Conservation (phyloP, 1,140 invertebrate genomes). For the Oreohelix idahoensis region DNA sequence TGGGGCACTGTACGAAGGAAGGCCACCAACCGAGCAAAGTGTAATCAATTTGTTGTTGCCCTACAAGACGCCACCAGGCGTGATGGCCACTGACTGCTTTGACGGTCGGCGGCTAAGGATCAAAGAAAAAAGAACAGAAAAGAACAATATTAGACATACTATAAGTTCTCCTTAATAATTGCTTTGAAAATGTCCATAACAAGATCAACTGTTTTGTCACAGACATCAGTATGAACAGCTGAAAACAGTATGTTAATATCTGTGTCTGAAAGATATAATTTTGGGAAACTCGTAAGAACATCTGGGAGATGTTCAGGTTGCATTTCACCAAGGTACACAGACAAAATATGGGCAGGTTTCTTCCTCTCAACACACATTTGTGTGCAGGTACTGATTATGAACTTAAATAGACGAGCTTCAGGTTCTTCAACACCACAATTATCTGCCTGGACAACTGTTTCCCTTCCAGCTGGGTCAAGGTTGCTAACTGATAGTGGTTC, state of each 20-base stretch:
- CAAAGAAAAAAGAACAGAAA: too few relatives aligned
- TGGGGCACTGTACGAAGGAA: too few relatives aligned
- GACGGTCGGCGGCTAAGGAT: too few relatives aligned
- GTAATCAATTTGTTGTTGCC: too few relatives aligned
- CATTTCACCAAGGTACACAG: neutral
- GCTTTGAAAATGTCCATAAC: neutral
- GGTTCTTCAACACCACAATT: neutral
- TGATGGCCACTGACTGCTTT: too few relatives aligned
- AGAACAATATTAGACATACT: too few relatives aligned
- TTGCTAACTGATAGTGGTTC: neutral
- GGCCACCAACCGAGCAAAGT: too few relatives aligned
- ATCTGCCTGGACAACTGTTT: neutral
- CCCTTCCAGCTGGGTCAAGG: neutral
- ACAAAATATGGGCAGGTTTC: neutral
- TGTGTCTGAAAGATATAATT: neutral
- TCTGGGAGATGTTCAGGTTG: neutral
- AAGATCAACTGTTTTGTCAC: neutral
- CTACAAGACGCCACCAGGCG: too few relatives aligned
- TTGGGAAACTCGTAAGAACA: neutral
- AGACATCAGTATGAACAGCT: neutral
- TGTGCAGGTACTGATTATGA: neutral
- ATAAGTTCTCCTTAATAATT: too few relatives aligned
- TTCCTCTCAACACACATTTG: neutral
- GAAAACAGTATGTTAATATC: neutral
- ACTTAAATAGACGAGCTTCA: neutral